A percentile compares a stretch with the other conserved stretches of the same genome.
These are phyloP conservation scores for Heteromurus nitidus DNA, from an alignment of 2,888 invertebrate genomes.

Conservation along the genomic window DNA sequence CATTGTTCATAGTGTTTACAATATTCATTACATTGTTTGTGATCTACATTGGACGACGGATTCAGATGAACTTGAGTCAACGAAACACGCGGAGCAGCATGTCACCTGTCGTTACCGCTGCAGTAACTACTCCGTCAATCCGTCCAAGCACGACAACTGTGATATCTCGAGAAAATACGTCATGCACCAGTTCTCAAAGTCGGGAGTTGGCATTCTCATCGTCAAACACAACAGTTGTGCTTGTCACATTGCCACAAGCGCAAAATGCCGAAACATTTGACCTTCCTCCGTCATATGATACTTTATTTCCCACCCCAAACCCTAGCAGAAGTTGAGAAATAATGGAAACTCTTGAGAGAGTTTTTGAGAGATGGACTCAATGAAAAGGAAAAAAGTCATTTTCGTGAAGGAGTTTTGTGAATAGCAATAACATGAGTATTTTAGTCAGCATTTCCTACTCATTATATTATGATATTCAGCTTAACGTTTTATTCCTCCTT, in stretches of 20 bases:
- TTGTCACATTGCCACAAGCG: conserved; percentile 60
- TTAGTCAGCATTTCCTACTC: conserved; percentile 16
- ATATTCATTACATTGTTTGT: conserved; percentile 67
- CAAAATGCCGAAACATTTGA: conserved; percentile 61
- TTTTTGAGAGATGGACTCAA: neutral
- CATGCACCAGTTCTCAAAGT: conserved; percentile 26
- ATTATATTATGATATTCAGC: neutral
- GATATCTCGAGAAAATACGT: conserved; percentile 59
- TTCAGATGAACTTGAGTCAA: conserved; percentile 62
- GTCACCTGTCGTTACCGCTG: conserved; percentile 30
- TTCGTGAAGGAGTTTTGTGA: neutral
- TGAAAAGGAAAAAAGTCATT: neutral
- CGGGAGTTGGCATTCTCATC: conserved; percentile 60
- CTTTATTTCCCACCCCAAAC: conserved; percentile 55
- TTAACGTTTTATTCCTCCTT: neutral
- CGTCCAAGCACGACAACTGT: conserved; percentile 64
- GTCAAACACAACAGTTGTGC: conserved; percentile 64
- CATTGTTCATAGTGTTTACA: conserved; percentile 69
- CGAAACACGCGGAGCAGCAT: conserved; percentile 46
- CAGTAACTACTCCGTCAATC: conserved; percentile 52
- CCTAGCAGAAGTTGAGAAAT: neutral
- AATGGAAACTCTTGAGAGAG: neutral
- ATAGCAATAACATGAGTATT: conserved; percentile 3
- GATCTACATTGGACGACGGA: conserved; percentile 64
- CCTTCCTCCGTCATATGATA: conserved; percentile 67